These are phyloP conservation scores for Macrophya annulata DNA, from an alignment of 2,888 invertebrate genomes.

Conservation along the genomic window DNA sequence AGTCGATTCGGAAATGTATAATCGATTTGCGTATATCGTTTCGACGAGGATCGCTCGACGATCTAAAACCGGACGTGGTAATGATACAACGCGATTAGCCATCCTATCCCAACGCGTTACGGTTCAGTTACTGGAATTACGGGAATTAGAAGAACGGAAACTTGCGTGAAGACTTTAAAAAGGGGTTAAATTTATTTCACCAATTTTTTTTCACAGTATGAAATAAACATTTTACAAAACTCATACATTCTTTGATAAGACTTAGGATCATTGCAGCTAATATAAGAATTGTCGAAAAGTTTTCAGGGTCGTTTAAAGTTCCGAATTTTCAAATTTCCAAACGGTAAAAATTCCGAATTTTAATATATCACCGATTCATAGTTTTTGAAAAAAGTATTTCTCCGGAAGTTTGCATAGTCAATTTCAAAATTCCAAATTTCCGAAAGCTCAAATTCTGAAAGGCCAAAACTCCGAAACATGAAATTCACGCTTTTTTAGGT, in stretches of 20 bases:
- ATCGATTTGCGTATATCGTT: slow-evolving; percentile 30
- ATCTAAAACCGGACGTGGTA: slow-evolving; percentile 27
- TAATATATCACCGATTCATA: too few species aligned
- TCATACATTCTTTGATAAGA: not conserved
- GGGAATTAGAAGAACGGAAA: slow-evolving; percentile 33
- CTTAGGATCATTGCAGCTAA: not conserved
- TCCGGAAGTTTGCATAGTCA: too few species aligned
- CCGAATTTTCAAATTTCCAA: too few species aligned
- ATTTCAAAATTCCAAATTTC: too few species aligned
- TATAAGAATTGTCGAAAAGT: too few species aligned
- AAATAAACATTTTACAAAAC: not conserved
- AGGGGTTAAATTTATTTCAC: not conserved
- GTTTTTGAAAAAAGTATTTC: too few species aligned
- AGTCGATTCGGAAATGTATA: not conserved
- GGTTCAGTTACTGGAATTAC: slow-evolving; percentile 44
- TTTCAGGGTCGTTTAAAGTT: too few species aligned
- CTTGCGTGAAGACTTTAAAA: not conserved
- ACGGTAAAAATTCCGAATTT: too few species aligned
- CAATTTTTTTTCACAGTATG: not conserved
- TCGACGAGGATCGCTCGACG: slow-evolving; percentile 15
- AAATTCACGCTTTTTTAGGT: too few species aligned
- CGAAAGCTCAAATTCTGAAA: too few species aligned
- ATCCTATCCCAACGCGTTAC: slow-evolving; percentile 31
- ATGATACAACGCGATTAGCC: slow-evolving; percentile 35
- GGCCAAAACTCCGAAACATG: too few species aligned